phyloP scores from a whole-genome alignment of 1,140 invertebrate species.

The Euwallacea similis region DNA sequence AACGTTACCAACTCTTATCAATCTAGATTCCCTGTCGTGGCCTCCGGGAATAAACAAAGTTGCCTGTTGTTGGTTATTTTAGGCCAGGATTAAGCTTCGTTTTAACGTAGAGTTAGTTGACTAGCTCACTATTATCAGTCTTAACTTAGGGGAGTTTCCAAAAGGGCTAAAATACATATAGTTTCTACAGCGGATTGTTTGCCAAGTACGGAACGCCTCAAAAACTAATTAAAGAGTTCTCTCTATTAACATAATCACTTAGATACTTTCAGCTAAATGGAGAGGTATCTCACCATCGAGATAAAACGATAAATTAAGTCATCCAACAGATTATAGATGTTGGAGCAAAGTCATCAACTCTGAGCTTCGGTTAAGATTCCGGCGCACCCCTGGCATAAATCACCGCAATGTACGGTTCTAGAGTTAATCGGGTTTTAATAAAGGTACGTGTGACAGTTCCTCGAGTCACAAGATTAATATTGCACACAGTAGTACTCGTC shows the following conservation, averaged over 20 bases:
- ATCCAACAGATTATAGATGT: no score
- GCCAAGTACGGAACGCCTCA: no score
- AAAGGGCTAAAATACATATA: no score
- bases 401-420: neutral
- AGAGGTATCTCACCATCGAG: no score
- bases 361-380: neutral
- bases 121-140: neutral
- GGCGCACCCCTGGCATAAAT: conserved; percentile 23
- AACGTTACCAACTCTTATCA: conserved; percentile 14
- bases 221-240: no score
- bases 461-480: conserved; percentile 33
- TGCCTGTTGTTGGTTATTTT: conserved; percentile 15
- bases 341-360: no score
- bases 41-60: conserved; percentile 8
- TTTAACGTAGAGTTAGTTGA: conserved; percentile 5
- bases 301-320: neutral
- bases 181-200: no score
- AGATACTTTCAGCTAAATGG: no score
- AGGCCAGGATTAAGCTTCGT: neutral
- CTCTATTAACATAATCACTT: no score
- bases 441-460: conserved; percentile 32
- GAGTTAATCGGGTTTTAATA: conserved; percentile 31
- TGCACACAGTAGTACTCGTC: conserved; percentile 35
- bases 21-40: conserved; percentile 5
- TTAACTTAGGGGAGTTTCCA: neutral